Conservation (phyloP, 2,113 vertebrate genomes). For the Smithornis capensis region DNA sequence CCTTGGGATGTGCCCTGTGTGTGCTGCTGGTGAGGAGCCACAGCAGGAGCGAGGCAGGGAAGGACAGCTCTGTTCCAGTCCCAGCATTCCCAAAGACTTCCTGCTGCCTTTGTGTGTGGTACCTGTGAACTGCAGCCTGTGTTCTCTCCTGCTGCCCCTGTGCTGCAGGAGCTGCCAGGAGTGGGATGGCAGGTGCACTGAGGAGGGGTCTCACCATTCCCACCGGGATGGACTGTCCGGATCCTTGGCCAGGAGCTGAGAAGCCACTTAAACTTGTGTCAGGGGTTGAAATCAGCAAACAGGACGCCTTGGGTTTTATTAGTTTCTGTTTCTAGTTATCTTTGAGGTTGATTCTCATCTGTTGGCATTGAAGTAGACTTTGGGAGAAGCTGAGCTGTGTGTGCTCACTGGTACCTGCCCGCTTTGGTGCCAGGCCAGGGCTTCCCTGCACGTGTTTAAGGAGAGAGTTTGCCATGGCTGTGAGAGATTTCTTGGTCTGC, state of each 20-base stretch:
- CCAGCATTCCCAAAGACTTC: neutral
- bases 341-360: neutral
- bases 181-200: neutral
- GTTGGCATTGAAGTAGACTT: neutral
- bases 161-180: neutral
- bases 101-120: neutral
- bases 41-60: neutral
- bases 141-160: neutral
- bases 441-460: neutral
- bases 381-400: neutral
- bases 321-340: neutral
- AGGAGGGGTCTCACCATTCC: neutral
- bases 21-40: neutral
- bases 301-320: neutral
- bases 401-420: neutral
- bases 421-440: neutral
- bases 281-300: neutral
- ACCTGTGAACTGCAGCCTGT: neutral
- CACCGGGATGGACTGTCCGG: accelerated
- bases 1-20: neutral
- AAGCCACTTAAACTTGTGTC: neutral
- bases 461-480: neutral
- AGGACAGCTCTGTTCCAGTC: neutral
- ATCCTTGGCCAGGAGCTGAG: neutral
- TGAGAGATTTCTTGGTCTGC: neutral